Base-by-base conservation (phyloP, 64 coral and sea anemone species). In the Dendronephthya gigantea region DNA sequence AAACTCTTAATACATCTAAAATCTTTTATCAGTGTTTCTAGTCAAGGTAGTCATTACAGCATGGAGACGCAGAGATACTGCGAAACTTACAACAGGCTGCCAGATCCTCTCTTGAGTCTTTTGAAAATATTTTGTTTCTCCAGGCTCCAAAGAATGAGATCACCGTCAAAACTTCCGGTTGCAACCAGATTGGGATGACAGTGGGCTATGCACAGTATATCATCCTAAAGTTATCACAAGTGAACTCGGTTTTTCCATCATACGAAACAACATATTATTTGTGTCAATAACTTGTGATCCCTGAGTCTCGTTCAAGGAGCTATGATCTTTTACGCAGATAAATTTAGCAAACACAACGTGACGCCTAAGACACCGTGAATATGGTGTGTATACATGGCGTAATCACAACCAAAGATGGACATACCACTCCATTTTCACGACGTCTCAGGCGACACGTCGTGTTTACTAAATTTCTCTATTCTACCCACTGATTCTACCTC, bases 141-240 rank as follows among this genome's bases (percentile, higher is more conserved):
- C 36, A 97, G 84, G 49, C 91, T 82, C 94, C 94, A 97, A 11
- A 97, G 88, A 59, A 93, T 97, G 47, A 97, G 86, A 50, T 97
- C 94, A 0, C 94, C 94, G 40, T 97, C 91, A 89, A 97, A 97
- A 89, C 94, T 97, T 40, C 88, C 91, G 29, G 94, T 97, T 2
- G 94, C 94, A 11, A 97, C 48, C 84, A 84, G 91, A 43, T 97
- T 93, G 17, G 94, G 94, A n/a, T 81, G 89, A 33, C 94, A 97
- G 87, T 83, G 92, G 34, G 89, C 94, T 27, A 88, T 85, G 0
- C 91, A 83, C 9, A 97, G 84, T 68, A 97, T 97, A 39, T 97
- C 94, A 85, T 97, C 94, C 94, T 96, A 36, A 1, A 48, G 82
- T 39, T 37, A 72, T 27, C 9, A 0, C 9, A 58, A 50, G n/a